phyloP scores from a whole-genome alignment of 2,797 vertebrate species.

The Anableps anableps region DNA sequence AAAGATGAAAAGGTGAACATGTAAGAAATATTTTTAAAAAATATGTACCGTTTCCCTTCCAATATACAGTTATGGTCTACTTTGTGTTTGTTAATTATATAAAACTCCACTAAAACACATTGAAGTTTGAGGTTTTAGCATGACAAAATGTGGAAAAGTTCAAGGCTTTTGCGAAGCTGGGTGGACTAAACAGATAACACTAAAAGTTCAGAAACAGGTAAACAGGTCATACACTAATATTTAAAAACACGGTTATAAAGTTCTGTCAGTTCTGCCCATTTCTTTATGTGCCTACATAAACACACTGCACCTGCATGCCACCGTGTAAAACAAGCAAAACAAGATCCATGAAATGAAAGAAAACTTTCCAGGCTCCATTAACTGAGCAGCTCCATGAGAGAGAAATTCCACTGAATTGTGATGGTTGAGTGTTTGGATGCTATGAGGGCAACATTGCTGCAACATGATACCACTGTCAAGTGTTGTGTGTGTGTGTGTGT shows the following conservation, averaged over 20 bases:
- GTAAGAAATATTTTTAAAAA: not conserved
- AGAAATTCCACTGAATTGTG: conserved; percentile 19
- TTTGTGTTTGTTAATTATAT: not conserved
- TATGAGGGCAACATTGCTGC: conserved; percentile 27
- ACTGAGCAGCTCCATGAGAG: conserved; percentile 1
- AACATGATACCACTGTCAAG: conserved; percentile 34
- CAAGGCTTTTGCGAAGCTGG: not conserved
- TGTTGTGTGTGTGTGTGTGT: conserved; percentile 31
- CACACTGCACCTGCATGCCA: conserved; percentile 20
- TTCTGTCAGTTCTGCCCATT: not conserved
- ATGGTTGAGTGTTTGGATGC: conserved; percentile 22
- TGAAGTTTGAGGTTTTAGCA: not conserved
- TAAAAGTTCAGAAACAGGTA: conserved; percentile 32
- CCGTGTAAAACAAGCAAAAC: not conserved
- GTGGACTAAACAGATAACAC: not conserved
- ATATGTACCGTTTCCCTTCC: not conserved
- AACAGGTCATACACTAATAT: not conserved
- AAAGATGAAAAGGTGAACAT: not conserved
- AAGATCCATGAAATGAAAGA: conserved; percentile 1
- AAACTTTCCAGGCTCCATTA: conserved; percentile 8
- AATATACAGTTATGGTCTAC: not conserved
- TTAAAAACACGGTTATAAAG: not conserved
- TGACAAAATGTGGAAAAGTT: not conserved
- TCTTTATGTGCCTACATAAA: not conserved
- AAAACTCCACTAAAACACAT: not conserved